phyloP scores from a whole-genome alignment of 2,888 invertebrate species.

The Saturnia japonica region DNA sequence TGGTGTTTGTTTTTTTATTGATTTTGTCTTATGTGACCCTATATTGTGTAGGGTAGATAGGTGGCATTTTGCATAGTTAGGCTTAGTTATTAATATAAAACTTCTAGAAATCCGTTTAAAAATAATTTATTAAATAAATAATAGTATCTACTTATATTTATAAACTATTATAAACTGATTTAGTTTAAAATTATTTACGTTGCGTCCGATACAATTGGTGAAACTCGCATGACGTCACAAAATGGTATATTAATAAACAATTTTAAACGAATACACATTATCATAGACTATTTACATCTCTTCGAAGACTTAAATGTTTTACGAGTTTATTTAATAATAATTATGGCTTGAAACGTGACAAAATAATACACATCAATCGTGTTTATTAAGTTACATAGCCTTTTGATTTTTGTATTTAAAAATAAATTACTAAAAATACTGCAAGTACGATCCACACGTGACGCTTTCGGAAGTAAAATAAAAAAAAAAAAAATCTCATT shows the following conservation, averaged over 20 bases:
- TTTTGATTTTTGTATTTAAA: constrained; percentile 18
- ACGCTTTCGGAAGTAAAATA: background rate
- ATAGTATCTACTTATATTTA: constrained; percentile 43
- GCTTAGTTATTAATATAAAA: too few relatives aligned
- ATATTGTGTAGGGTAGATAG: too few relatives aligned
- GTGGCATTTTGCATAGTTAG: too few relatives aligned
- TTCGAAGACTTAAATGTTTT: constrained; percentile 30
- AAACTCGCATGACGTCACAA: constrained; percentile 23
- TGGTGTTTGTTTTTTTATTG: too few relatives aligned
- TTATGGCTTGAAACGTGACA: constrained; percentile 45
- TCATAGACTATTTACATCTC: constrained; percentile 26
- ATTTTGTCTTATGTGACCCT: too few relatives aligned
- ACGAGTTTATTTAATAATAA: constrained; percentile 28
- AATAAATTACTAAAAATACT: constrained; percentile 13
- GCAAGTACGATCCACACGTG: constrained; percentile 1
- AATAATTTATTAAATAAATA: constrained; percentile 53
- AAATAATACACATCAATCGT: constrained; percentile 25
- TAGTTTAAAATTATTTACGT: constrained; percentile 3
- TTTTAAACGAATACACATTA: constrained; percentile 4
- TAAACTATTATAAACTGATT: constrained; percentile 31
- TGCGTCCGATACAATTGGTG: background rate
- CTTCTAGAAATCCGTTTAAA: constrained; percentile 7
- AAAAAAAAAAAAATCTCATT: too few relatives aligned
- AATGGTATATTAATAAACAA: background rate
- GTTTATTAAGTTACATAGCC: background rate